Evolutionary conservation across 2,888 invertebrate species (phyloP).

Genomic region (Caenorhabditis doughertyi): DNA sequence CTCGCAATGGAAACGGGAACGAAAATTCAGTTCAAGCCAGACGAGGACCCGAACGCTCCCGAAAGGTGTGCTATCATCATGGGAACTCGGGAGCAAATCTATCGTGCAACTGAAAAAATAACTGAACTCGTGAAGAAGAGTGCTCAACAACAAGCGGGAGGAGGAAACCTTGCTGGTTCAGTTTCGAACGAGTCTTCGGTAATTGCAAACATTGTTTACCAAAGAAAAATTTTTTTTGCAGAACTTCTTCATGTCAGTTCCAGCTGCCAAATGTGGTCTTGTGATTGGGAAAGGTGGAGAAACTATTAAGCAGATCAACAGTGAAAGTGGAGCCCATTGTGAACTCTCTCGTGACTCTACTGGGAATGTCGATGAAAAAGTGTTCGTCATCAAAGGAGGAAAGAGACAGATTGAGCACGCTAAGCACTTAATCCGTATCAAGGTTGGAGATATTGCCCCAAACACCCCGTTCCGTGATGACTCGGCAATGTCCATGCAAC

Average conservation of each 20-base stretch:
- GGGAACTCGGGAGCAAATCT: constrained; percentile 88
- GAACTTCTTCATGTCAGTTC: constrained; percentile 86
- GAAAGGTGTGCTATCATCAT: constrained; percentile 93
- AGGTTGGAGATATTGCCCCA: constrained; percentile 84
- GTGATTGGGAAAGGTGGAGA: constrained; percentile 98
- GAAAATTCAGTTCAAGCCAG: constrained; percentile 91
- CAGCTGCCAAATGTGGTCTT: constrained; percentile 96
- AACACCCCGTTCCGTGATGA: constrained; percentile 79
- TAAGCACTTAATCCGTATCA: constrained; percentile 96
- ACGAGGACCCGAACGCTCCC: constrained; percentile 90
- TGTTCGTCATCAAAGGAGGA: constrained; percentile 94
- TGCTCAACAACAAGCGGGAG: constrained; percentile 41
- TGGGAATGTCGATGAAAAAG: constrained; percentile 89
- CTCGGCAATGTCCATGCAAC: constrained; percentile 46
- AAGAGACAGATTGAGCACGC: constrained; percentile 96
- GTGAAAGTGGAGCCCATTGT: constrained; percentile 95
- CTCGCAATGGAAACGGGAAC: constrained; percentile 96
- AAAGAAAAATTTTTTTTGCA: constrained; percentile 37
- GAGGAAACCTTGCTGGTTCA: constrained; percentile 4
- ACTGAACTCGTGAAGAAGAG: constrained; percentile 77
- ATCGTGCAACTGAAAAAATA: constrained; percentile 77
- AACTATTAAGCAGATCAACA: constrained; percentile 89
- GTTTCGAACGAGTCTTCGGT: constrained; percentile 27
- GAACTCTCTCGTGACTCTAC: constrained; percentile 93
- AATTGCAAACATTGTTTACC: not conserved